phyloP scores from a whole-genome alignment of 2,797 vertebrate species.

The Chaetophractus vellerosus region DNA sequence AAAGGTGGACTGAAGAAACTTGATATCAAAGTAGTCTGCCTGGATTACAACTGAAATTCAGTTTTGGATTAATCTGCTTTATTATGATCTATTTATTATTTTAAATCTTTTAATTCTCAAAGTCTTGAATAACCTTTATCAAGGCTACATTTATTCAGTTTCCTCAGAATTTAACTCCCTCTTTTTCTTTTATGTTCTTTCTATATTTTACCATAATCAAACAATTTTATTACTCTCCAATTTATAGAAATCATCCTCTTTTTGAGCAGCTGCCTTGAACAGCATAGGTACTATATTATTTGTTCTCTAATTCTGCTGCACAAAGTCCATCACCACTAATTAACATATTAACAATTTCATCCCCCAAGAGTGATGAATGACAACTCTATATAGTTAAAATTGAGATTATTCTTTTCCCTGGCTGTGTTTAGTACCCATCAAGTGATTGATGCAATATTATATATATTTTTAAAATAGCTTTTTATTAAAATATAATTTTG shows the following conservation, averaged over 20 bases:
- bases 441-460: background rate
- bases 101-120: conserved; percentile 1
- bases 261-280: background rate
- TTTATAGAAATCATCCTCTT: background rate
- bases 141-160: background rate
- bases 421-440: background rate
- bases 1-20: conserved; percentile 1
- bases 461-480: background rate
- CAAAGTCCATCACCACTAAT: background rate
- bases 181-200: background rate
- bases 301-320: background rate
- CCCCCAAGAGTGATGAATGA: background rate
- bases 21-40: background rate
- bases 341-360: background rate
- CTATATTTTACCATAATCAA: background rate
- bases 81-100: background rate
- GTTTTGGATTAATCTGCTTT: conserved; percentile 14
- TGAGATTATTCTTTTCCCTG: background rate
- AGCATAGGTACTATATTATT: background rate
- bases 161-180: background rate
- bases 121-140: background rate
- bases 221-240: background rate
- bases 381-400: background rate
- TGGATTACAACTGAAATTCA: background rate
- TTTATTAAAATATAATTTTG: background rate